Percentiles rank a stretch among this genome's conserved stretches.
These are phyloP conservation scores for Cephalopterus ornatus DNA, from an alignment of 2,113 vertebrate genomes.

Conservation along the genomic window DNA sequence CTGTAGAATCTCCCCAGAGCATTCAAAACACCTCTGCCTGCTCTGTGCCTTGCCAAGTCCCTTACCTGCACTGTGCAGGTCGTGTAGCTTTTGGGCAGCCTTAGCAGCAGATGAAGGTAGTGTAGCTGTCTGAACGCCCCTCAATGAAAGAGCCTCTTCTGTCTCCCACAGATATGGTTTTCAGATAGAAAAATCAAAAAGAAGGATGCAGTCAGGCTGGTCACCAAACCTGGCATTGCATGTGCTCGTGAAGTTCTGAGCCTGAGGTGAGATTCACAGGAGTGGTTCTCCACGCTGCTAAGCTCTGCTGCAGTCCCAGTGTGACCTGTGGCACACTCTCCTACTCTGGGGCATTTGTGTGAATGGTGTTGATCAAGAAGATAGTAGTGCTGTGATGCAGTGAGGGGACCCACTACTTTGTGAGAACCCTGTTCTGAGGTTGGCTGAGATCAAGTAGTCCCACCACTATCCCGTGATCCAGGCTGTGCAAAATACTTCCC, in stretches of 20 bases:
- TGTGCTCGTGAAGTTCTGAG: background rate
- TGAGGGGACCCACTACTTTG: background rate
- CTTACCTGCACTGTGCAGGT: background rate
- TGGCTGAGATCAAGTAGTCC: background rate
- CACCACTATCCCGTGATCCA: background rate
- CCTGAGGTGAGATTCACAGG: fast-evolving
- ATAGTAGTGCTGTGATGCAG: background rate
- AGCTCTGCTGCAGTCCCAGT: background rate
- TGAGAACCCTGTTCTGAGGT: background rate
- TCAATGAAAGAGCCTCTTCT: background rate
- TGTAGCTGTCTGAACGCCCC: background rate
- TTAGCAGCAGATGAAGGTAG: background rate
- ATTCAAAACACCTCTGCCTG: background rate
- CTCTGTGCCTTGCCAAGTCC: fast-evolving
- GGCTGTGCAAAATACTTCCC: background rate
- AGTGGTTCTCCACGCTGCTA: background rate
- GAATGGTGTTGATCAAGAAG: background rate
- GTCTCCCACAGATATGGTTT: background rate
- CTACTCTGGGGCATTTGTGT: background rate
- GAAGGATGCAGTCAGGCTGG: background rate
- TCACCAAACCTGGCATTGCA: background rate
- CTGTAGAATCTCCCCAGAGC: background rate
- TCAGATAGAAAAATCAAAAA: background rate
- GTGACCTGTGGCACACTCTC: background rate
- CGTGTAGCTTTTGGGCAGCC: background rate